Conservation (phyloP, 1,140 invertebrate genomes). For the Drosophila punjabiensis region DNA sequence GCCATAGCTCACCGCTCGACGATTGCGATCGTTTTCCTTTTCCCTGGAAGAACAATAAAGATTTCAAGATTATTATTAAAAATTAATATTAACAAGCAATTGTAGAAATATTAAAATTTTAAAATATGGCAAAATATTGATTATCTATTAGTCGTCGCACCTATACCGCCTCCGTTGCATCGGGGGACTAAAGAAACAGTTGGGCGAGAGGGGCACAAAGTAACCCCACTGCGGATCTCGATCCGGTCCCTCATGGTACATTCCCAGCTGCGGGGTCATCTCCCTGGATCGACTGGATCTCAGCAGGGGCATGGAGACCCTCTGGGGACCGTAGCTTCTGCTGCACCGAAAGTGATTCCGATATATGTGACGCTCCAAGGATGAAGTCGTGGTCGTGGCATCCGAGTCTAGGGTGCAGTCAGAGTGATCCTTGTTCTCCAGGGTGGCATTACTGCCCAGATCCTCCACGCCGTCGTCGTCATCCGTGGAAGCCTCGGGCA, state of each 20-base stretch:
- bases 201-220: conserved; percentile 76
- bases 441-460: conserved; percentile 61
- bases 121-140: background rate
- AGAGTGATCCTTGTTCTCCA: conserved; percentile 60
- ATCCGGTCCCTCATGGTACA: conserved; percentile 64
- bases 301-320: conserved; percentile 62
- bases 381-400: conserved; percentile 69
- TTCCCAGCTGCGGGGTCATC: conserved; percentile 68
- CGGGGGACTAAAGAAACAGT: conserved; percentile 80
- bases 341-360: conserved; percentile 44
- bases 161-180: conserved; percentile 68
- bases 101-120: background rate
- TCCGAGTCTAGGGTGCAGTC: conserved; percentile 65
- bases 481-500: conserved; percentile 74
- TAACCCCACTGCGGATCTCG: conserved; percentile 75
- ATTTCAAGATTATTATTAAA: background rate
- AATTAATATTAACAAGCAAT: background rate
- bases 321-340: conserved; percentile 55
- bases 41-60: conserved; percentile 64
- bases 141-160: conserved; percentile 19
- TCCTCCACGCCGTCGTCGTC: conserved; percentile 40
- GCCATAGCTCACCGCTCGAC: conserved; percentile 78
- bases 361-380: conserved; percentile 65
- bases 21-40: conserved; percentile 83
- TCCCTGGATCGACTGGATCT: conserved; percentile 61